Evolutionary conservation across 1,140 invertebrate species (phyloP).

Genomic region (Oreohelix idahoensis): DNA sequence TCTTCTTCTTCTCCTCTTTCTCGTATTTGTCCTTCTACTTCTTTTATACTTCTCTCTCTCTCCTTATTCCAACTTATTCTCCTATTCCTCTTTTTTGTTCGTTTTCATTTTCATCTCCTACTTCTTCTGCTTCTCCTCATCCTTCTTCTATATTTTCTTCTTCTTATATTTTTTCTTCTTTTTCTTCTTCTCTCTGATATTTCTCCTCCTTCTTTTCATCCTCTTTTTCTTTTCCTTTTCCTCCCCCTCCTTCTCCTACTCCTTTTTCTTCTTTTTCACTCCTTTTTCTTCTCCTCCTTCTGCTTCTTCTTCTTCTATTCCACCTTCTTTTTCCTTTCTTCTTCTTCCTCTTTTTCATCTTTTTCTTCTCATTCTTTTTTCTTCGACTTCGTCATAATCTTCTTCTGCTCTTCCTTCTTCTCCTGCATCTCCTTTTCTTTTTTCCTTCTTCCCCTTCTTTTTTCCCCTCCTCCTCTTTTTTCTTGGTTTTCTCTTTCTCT

Average conservation of each 20-base stretch:
- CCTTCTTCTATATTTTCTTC: constrained; percentile 4
- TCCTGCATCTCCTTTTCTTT: not conserved
- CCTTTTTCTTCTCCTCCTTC: not conserved
- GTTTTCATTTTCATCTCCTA: constrained; percentile 10
- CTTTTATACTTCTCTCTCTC: constrained; percentile 6
- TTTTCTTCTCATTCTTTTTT: constrained; percentile 3
- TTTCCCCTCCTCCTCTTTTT: not conserved
- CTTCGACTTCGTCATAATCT: not conserved
- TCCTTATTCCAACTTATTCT: not conserved
- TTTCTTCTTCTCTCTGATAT: constrained; percentile 19
- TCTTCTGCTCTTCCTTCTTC: not conserved
- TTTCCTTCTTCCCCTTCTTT: not conserved
- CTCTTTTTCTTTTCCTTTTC: not conserved
- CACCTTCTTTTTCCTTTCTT: not conserved
- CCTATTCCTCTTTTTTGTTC: not conserved
- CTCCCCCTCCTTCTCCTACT: not conserved
- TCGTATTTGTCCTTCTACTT: not conserved
- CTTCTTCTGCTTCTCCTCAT: not conserved
- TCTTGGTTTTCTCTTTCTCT: not conserved
- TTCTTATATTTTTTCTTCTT: constrained; percentile 1
- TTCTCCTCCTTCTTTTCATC: not conserved
- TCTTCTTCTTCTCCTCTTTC: not conserved
- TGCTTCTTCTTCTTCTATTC: not conserved
- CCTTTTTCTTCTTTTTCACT: not conserved
- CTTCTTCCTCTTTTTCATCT: too few relatives aligned